These are phyloP conservation scores for Trachops cirrhosus DNA, from an alignment of 2,797 vertebrate species.

Conservation along the genomic window DNA sequence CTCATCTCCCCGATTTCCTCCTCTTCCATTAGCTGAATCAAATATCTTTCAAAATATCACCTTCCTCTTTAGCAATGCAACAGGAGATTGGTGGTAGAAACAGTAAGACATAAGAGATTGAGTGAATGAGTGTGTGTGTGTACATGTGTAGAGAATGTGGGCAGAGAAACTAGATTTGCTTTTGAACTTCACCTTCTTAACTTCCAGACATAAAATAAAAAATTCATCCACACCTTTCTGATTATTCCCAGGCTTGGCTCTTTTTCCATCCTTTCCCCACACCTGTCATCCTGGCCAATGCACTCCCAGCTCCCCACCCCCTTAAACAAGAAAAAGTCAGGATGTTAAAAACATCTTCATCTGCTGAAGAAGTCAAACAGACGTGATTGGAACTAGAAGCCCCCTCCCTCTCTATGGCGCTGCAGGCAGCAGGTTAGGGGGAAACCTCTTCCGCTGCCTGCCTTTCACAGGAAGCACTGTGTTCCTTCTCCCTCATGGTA, in stretches of 20 bases:
- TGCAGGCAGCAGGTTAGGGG: accelerated
- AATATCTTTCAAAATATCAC: conserved; percentile 61
- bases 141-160: neutral
- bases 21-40: conserved; percentile 65
- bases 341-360: neutral
- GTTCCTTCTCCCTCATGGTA: neutral
- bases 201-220: neutral
- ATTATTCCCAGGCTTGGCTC: neutral
- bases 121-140: neutral
- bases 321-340: neutral
- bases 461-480: neutral
- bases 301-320: neutral
- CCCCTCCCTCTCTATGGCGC: neutral
- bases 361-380: neutral
- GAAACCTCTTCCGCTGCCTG: neutral
- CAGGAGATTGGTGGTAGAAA: neutral
- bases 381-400: neutral
- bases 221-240: neutral
- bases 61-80: conserved; percentile 31
- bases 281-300: neutral
- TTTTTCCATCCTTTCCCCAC: neutral
- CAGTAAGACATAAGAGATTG: neutral
- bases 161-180: neutral
- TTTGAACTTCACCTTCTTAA: conserved; percentile 13
- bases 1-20: conserved; percentile 67